phyloP scores from a whole-genome alignment of 2,888 invertebrate genomes.

The Acleris sparsana region DNA sequence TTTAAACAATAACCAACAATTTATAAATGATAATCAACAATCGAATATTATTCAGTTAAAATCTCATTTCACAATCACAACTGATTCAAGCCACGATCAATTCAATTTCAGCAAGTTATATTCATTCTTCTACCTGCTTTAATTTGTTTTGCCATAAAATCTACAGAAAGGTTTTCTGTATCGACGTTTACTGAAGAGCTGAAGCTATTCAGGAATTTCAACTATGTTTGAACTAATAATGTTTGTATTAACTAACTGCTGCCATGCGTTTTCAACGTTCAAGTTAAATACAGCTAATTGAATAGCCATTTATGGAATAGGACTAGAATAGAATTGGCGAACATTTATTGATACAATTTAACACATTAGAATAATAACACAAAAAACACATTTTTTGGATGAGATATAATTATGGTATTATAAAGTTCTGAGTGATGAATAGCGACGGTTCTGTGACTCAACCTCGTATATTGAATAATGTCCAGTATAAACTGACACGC shows the following conservation, averaged over 20 bases:
- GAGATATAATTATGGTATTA: no score
- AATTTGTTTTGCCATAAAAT: conserved; percentile 1
- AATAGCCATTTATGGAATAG: not conserved
- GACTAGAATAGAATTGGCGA: no score
- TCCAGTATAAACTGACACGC: no score
- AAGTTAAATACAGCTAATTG: not conserved
- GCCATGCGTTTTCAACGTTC: not conserved
- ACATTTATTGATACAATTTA: no score
- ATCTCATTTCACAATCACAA: not conserved
- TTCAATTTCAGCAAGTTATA: conserved; percentile 10
- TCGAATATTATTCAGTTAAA: not conserved
- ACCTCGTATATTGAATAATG: no score
- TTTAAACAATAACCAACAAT: no score
- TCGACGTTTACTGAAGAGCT: conserved; percentile 14
- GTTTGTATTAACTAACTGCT: conserved; percentile 6
- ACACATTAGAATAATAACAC: not conserved
- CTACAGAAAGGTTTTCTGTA: not conserved
- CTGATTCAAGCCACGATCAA: not conserved
- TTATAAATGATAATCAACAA: not conserved
- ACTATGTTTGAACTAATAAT: conserved; percentile 4
- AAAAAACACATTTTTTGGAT: not conserved
- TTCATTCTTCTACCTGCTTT: conserved; percentile 6
- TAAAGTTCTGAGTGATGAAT: no score
- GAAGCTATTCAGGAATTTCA: not conserved
- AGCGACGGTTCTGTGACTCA: no score